These are phyloP conservation scores for Budorcas taxicolor DNA, from an alignment of 2,113 vertebrate species.

Conservation along the genomic window DNA sequence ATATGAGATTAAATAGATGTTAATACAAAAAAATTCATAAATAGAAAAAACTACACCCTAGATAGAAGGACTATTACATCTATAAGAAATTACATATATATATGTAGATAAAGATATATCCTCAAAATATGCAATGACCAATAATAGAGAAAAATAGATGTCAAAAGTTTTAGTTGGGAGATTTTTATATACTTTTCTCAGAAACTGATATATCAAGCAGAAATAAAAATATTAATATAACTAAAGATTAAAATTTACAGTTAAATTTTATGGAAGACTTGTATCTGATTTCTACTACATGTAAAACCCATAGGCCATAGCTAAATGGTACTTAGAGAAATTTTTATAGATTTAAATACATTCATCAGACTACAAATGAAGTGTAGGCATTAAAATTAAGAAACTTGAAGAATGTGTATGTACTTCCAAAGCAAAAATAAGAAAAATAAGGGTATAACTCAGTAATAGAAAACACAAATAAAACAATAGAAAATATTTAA, in stretches of 20 bases:
- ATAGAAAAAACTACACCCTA: background rate
- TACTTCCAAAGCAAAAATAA: background rate
- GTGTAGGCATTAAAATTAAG: background rate
- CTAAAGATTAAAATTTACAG: background rate
- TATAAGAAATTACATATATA: background rate
- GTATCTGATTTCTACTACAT: background rate
- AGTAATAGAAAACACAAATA: background rate
- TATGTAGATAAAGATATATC: background rate
- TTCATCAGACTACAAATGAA: background rate
- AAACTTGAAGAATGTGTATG: background rate
- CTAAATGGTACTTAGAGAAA: background rate
- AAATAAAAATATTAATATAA: background rate
- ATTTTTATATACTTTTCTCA: background rate
- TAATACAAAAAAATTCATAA: background rate
- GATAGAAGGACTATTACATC: background rate
- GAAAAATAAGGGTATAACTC: background rate
- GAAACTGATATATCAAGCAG: background rate
- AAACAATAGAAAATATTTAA: background rate
- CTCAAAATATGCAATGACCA: background rate
- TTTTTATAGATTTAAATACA: background rate
- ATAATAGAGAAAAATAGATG: background rate
- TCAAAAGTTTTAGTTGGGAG: background rate
- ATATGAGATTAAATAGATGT: background rate
- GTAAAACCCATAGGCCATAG: background rate
- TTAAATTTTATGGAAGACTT: constrained; percentile 18